phyloP scores from a whole-genome alignment of 2,888 invertebrate species.

The Dione vanillae region DNA sequence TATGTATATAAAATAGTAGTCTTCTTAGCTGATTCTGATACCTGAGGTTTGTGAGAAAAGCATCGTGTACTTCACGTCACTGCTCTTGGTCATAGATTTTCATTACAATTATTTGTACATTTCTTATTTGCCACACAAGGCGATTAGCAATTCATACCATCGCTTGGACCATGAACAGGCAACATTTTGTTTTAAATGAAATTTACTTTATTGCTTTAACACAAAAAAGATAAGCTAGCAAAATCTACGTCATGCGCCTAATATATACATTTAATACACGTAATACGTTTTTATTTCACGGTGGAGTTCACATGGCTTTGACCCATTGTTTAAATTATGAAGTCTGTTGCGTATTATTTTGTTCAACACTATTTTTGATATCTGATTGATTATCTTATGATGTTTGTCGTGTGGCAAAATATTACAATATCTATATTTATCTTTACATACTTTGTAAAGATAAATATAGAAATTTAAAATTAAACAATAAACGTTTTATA shows the following conservation, averaged over 20 bases:
- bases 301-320: conserved; percentile 10
- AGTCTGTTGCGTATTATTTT: background rate
- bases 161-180: background rate
- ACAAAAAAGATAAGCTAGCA: background rate
- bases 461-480: no score
- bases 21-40: no score
- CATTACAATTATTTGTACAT: no score
- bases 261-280: conserved; percentile 9
- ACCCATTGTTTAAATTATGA: conserved; percentile 6
- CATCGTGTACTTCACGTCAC: no score
- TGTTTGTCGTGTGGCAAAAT: background rate
- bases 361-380: background rate
- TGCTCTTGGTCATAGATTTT: no score
- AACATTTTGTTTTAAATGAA: background rate
- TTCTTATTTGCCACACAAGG: no score
- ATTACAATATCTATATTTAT: no score
- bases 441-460: no score
- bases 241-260: conserved; percentile 7
- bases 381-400: background rate
- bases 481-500: no score
- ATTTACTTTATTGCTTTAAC: background rate
- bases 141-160: no score
- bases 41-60: no score
- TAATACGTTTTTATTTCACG: conserved; percentile 11
- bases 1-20: no score